Evolutionary conservation across 2,888 invertebrate genomes (phyloP), one percentile per base, ranked within the genome.

Genomic region (Paralinhomoeus sp.): DNA sequence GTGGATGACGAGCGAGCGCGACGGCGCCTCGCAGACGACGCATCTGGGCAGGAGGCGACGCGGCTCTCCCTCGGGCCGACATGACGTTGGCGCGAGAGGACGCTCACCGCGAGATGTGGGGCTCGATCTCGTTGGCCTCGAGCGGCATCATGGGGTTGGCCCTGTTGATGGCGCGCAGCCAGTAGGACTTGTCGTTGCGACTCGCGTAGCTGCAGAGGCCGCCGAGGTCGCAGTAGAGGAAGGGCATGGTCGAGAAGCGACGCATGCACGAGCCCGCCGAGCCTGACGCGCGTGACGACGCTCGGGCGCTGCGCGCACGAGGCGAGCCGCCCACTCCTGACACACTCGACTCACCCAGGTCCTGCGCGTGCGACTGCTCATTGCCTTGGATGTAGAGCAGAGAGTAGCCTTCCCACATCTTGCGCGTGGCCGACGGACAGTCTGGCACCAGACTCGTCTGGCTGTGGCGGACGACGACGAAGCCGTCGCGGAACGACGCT

Each of bases 391-490:
- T 76, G 62, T 84, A 89, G 9, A 97, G 71, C 41, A 97, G 71
- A 41, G 89, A 89, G 71, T 85, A 97, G 27, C 97, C 97, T 46
- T 83, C 81, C 93, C 93, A 97, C 35, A 97, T 66, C 66, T 77
- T 75, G 1, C 74, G 71, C 52, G 85, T 83, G 1, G 85, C 85
- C 0, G 71, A 66, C 49, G 83, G 82, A 64, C 97, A 97, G 24
- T 70, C 66, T 0, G 91, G 89, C 31, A 81, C 69, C 48, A 69
- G 67, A 22, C 74, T 73, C 39, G 75, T 77, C 66, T 97, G 97
- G 67, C 89, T 89, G 69, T 97, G 97, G 52, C 75, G 77, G 1
- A 84, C 87, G 48, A 87, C 67, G 24, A 84, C 67, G 50, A 78
- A 80, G 47, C 89, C 89, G 27, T 85, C 83, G 9, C 80, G 69